Evolutionary conservation across 1,140 invertebrate genomes (phyloP).

Genomic region (Bombus cullumanus): DNA sequence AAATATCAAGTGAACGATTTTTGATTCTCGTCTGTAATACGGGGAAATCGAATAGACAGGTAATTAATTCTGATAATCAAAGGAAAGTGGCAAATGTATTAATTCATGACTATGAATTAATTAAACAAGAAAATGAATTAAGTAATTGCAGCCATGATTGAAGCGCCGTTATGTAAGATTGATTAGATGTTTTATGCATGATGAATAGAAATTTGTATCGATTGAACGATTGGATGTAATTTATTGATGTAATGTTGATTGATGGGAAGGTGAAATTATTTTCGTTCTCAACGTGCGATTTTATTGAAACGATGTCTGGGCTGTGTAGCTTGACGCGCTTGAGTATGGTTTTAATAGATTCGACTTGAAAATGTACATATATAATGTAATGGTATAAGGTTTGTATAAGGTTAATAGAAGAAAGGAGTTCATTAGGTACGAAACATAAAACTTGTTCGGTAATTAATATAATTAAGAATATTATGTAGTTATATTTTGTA

Average conservation of each 20-base stretch:
- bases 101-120: neutral
- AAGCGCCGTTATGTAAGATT: neutral
- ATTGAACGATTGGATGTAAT: neutral
- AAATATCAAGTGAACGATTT: too few species aligned
- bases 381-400: neutral
- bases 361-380: conserved; percentile 11
- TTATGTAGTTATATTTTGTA: neutral
- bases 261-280: neutral
- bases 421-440: neutral
- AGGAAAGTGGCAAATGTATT: neutral
- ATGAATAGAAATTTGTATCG: neutral
- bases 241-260: neutral
- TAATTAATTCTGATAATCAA: neutral
- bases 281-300: neutral
- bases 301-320: neutral
- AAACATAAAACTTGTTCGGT: neutral
- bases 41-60: neutral
- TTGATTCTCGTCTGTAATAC: too few species aligned
- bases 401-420: neutral
- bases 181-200: neutral
- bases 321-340: too few species aligned
- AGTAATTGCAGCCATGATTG: neutral
- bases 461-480: neutral
- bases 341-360: neutral
- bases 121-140: neutral